Conservation (phyloP, 1,140 invertebrate genomes). For the Brachystomella parvula region DNA sequence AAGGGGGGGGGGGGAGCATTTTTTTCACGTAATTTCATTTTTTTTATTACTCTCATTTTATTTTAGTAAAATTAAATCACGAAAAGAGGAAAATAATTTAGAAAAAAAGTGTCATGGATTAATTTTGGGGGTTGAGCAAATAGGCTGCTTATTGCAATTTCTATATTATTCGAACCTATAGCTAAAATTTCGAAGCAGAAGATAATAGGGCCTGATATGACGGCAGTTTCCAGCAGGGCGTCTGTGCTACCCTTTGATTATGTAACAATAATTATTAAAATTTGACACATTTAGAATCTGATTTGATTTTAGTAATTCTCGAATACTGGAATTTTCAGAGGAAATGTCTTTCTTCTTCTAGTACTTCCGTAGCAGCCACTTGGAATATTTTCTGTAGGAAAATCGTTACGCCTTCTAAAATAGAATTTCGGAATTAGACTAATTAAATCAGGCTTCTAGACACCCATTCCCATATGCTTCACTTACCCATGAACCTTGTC, state of each 20-base stretch:
- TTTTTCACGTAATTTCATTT: neutral
- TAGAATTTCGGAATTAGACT: conserved; percentile 10
- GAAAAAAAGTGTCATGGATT: too few relatives aligned
- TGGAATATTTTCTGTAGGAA: conserved; percentile 84
- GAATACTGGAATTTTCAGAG: conserved; percentile 18
- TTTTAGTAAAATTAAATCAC: neutral
- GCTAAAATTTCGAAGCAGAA: too few relatives aligned
- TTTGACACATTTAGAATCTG: conserved; percentile 7
- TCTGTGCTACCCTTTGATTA: conserved; percentile 5
- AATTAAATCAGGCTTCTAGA: neutral
- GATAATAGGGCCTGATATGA: too few relatives aligned
- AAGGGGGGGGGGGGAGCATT: neutral
- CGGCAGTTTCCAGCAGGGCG: too few relatives aligned
- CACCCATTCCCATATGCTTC: neutral
- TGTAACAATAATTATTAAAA: conserved; percentile 14
- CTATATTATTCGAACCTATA: too few relatives aligned
- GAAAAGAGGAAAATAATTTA: too few relatives aligned
- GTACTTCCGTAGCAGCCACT: conserved; percentile 70
- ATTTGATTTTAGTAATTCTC: neutral
- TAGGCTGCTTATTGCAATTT: too few relatives aligned
- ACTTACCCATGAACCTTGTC: conserved; percentile 72
- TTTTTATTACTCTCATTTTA: neutral
- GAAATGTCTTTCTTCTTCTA: conserved; percentile 36
- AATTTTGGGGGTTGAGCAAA: too few relatives aligned
- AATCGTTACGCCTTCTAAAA: conserved; percentile 72